Percentiles rank a stretch among this genome's conserved stretches.
Evolutionary conservation across 2,113 vertebrate genomes (phyloP).

Genomic region (Pampusana beccarii): DNA sequence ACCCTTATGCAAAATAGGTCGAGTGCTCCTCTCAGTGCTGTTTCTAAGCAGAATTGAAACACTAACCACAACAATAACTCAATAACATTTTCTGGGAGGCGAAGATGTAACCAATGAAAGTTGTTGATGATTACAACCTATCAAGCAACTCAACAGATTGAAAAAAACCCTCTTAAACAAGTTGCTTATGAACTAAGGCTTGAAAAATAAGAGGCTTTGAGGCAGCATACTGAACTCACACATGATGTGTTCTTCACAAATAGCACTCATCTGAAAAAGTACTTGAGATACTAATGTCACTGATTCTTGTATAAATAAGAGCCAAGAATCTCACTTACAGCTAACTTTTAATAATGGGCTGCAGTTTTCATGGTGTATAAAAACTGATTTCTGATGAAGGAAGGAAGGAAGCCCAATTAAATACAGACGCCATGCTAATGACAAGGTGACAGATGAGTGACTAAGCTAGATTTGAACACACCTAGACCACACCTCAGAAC

Average conservation of each 20-base stretch:
- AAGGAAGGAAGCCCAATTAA: conserved; percentile 65
- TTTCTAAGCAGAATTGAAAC: background rate
- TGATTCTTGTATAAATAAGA: conserved; percentile 10
- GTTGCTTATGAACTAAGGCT: background rate
- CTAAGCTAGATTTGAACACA: conserved; percentile 54
- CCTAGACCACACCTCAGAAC: conserved; percentile 56
- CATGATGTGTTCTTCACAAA: background rate
- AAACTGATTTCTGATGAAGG: conserved; percentile 58
- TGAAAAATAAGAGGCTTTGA: background rate
- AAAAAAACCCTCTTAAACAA: background rate
- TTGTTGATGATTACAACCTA: background rate
- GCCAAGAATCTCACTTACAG: conserved; percentile 11
- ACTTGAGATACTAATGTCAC: conserved; percentile 4
- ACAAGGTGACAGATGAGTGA: conserved; percentile 52
- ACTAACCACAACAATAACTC: background rate
- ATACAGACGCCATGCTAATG: conserved; percentile 67
- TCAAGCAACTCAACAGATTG: background rate
- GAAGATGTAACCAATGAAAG: conserved; percentile 26
- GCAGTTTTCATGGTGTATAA: conserved; percentile 37
- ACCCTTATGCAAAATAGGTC: background rate
- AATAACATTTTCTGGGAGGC: background rate
- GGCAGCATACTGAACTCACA: background rate
- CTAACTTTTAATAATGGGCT: conserved; percentile 41
- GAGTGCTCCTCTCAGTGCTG: background rate
- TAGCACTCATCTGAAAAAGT: background rate